Base-by-base conservation (phyloP, 2,113 vertebrate species). In the Sisor rabdophorus region DNA sequence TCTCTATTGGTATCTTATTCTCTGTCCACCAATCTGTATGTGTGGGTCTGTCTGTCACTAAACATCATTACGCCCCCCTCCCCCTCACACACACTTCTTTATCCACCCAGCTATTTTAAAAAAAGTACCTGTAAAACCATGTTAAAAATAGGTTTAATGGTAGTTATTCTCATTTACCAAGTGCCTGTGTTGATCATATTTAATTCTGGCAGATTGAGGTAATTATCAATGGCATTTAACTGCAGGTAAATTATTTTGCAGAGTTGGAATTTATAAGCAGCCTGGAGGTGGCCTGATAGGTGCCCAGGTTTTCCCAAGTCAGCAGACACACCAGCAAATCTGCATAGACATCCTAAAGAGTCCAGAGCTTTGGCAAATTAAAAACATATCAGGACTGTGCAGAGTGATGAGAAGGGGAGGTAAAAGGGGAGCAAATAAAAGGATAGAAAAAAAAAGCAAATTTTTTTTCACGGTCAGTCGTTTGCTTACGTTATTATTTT, bases 111-210 rank as follows among this genome's bases (percentile, higher is more conserved):
- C 83, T 80, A 87, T 90, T 86, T 90, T 86, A 81, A 88, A 87
- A 88, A 86, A 2, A 87, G 80, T 80, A 75, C 86, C 84, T 89
- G 89, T 85, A n/a, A 36, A 36, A 88, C 79, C 84, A 84, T 82
- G 78, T 77, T 84, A 86, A 84, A 83, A 84, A 79, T 79, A 83
- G 73, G 47, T 81, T 54, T 83, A 85, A 86, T 87, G 85, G 86
- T 83, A 75, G 80, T 85, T 88, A 87, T 87, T 88, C 83, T 83
- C 88, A 89, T 90, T 91, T 91, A 89, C 82, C 79, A 60, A 48
- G 47, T 40, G 30, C 65, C 54, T 65, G 80, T 74, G 79, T 83
- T 83, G 88, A 90, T 90, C 87, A 85, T 85, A 86, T 89, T 90
- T 89, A 89, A 90, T 90, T 91, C 89, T 87, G 86, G 82, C 32